phyloP scores from a whole-genome alignment of 1,140 invertebrate genomes.

The Anastrepha ludens region DNA sequence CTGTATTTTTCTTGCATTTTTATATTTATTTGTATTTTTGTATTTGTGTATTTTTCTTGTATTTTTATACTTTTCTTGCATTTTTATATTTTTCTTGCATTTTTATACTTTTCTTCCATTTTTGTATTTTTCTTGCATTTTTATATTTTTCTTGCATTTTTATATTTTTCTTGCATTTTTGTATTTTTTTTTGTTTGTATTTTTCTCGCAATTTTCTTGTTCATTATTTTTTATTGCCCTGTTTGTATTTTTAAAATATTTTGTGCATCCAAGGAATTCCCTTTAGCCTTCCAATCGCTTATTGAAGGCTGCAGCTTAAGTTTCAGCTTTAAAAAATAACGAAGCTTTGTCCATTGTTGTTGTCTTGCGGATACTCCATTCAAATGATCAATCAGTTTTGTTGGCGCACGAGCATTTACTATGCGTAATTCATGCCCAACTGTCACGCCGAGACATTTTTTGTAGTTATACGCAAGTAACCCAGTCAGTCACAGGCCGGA shows the following conservation, averaged over 20 bases:
- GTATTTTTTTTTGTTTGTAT: no score
- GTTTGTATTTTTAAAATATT: background rate
- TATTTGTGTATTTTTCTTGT: no score
- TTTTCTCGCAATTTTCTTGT: background rate
- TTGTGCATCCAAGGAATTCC: background rate
- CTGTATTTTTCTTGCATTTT: no score
- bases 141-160: background rate
- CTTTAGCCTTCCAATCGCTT: background rate
- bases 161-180: background rate
- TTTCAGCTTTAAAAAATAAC: background rate
- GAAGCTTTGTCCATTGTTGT: background rate
- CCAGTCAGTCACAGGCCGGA: background rate
- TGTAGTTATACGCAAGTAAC: background rate
- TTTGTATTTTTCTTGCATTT: background rate
- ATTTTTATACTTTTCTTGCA: no score
- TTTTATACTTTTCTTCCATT: no score
- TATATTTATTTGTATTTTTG: no score
- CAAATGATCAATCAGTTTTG: conserved; percentile 37
- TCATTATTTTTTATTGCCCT: background rate
- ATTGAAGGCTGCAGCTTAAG: background rate
- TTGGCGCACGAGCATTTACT: conserved; percentile 19
- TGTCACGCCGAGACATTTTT: background rate
- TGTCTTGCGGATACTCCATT: background rate
- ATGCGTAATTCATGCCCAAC: conserved; percentile 10
- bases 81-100: no score